Evolutionary conservation across 2,888 invertebrate genomes (phyloP).

Genomic region (Caenorhabditis sp.): DNA sequence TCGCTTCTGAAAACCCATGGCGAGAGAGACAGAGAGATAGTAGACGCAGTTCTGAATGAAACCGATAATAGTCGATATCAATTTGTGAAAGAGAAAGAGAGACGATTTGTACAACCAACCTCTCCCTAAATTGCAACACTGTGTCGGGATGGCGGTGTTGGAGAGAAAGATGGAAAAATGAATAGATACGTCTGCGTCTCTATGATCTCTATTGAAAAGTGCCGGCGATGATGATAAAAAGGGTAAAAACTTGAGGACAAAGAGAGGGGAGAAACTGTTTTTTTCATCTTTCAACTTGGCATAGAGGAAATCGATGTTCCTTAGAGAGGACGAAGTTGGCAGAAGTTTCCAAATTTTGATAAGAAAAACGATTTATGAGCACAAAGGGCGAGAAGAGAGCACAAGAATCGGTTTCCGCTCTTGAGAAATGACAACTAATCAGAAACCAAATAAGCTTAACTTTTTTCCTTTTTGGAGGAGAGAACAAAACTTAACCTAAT

Average conservation of each 20-base stretch:
- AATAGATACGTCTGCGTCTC: conserved; percentile 53
- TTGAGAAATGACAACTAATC: conserved; percentile 49
- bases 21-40: not conserved
- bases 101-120: conserved; percentile 58
- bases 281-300: not conserved
- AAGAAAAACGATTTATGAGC: conserved; percentile 10
- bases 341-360: conserved; percentile 4
- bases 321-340: not conserved
- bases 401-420: conserved; percentile 61
- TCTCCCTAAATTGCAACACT: conserved; percentile 52
- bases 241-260: conserved; percentile 16
- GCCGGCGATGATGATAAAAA: conserved; percentile 42
- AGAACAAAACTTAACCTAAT: conserved; percentile 33
- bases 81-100: conserved; percentile 42
- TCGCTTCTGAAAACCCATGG: conserved; percentile 5
- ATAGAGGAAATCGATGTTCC: not conserved
- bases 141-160: conserved; percentile 43
- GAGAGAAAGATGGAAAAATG: conserved; percentile 3
- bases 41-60: conserved; percentile 18
- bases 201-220: conserved; percentile 24
- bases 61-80: conserved; percentile 48
- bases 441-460: conserved; percentile 40
- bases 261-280: conserved; percentile 12
- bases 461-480: conserved; percentile 1
- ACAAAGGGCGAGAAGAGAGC: conserved; percentile 16